Percentiles rank a stretch among this genome's conserved stretches.
These are phyloP conservation scores for Lamellibrachia satsuma DNA, from an alignment of 2,888 invertebrate species.

Conservation along the genomic window DNA sequence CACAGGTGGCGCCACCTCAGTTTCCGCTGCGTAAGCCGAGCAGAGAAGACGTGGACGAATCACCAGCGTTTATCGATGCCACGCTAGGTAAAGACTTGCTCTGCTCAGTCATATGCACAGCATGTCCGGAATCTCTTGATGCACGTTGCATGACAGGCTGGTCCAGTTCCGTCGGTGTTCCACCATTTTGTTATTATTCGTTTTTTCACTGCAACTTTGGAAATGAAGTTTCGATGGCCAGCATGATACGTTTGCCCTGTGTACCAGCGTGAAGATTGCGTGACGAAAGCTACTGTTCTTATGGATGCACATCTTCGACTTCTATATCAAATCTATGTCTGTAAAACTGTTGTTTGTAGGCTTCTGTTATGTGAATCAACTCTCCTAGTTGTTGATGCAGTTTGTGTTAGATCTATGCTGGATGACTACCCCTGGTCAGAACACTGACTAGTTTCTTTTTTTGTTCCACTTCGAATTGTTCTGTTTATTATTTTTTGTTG, in stretches of 20 bases:
- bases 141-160: not conserved
- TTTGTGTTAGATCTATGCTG: not conserved
- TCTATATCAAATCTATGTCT: not conserved
- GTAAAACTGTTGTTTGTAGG: not conserved
- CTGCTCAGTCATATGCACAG: not conserved
- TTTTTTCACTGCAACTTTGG: too few species aligned
- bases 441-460: not conserved
- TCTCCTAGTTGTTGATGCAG: not conserved
- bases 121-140: not conserved
- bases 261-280: not conserved
- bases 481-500: not conserved
- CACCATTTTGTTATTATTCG: not conserved
- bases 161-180: not conserved
- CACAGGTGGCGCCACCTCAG: not conserved
- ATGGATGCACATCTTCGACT: not conserved
- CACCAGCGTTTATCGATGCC: constrained; percentile 29
- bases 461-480: not conserved
- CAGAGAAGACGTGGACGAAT: not conserved
- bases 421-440: not conserved
- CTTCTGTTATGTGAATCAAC: not conserved
- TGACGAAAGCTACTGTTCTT: not conserved
- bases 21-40: not conserved
- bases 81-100: constrained; percentile 26
- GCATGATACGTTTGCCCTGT: not conserved
- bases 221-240: not conserved